Conservation (phyloP, 2,113 vertebrate genomes). For the Notarius lentiginosus region DNA sequence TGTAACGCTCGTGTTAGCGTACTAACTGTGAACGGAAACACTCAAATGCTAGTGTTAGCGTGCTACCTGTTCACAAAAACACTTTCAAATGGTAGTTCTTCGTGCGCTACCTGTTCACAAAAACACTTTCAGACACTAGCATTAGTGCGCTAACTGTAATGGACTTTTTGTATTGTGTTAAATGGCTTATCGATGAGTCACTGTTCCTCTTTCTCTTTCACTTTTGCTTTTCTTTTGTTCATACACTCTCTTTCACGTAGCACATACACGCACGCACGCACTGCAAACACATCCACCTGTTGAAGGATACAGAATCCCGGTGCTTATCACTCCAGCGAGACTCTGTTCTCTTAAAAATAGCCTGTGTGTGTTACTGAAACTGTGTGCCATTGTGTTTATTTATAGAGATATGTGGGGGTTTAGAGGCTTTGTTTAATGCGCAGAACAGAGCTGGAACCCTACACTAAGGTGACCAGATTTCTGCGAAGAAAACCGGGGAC, state of each 20-base stretch:
- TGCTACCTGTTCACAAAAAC: too few species aligned
- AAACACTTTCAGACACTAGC: too few species aligned
- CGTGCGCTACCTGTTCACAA: too few species aligned
- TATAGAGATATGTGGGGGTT: conserved; percentile 10
- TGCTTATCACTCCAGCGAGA: conserved; percentile 4
- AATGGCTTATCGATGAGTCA: background rate
- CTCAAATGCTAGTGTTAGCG: too few species aligned
- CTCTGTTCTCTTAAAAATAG: conserved; percentile 33
- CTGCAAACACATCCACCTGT: conserved; percentile 25
- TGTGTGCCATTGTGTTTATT: conserved; percentile 31
- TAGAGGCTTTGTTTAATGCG: conserved; percentile 5
- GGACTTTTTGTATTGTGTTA: background rate
- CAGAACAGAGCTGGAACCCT: background rate
- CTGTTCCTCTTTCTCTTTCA: background rate
- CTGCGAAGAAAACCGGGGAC: too few species aligned
- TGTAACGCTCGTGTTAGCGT: too few species aligned
- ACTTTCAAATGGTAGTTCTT: too few species aligned
- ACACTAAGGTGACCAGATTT: too few species aligned
- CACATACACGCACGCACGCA: background rate
- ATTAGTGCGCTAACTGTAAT: background rate
- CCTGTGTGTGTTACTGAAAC: conserved; percentile 27
- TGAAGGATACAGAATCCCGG: conserved; percentile 31
- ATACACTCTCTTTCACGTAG: conserved; percentile 1
- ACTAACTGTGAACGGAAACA: too few species aligned
- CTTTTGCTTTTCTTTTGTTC: background rate